Evolutionary conservation across 2,888 invertebrate genomes (phyloP).

Genomic region (Crematogaster levior): DNA sequence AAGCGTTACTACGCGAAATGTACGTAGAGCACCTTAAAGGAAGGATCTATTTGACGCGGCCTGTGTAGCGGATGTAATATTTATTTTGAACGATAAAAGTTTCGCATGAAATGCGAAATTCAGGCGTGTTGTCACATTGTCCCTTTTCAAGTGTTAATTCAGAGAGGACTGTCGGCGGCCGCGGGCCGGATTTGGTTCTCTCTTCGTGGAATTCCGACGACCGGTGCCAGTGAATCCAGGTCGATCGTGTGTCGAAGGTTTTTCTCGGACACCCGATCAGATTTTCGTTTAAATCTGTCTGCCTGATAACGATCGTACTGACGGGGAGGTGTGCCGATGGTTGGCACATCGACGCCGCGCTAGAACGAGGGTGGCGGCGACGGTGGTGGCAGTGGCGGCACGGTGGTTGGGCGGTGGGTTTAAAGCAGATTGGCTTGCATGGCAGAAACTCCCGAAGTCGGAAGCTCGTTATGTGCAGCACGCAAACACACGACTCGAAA

Average conservation of each 20-base stretch:
- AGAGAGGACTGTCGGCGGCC: background rate
- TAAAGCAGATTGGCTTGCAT: conserved; percentile 81
- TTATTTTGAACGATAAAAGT: conserved; percentile 25
- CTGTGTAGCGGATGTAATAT: background rate
- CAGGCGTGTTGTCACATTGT: background rate
- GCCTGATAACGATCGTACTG: conserved; percentile 71
- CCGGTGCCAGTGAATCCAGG: background rate
- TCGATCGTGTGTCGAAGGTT: conserved; percentile 8
- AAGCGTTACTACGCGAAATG: conserved; percentile 6
- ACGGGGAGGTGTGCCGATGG: conserved; percentile 55
- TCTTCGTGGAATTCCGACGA: background rate
- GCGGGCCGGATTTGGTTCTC: background rate
- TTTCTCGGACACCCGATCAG: conserved; percentile 53
- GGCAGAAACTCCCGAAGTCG: conserved; percentile 78
- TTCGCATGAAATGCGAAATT: background rate
- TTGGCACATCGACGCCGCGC: conserved; percentile 51
- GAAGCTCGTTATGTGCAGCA: conserved; percentile 84
- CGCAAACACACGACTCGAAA: conserved; percentile 84
- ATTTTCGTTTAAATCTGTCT: conserved; percentile 70
- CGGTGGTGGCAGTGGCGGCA: conserved; percentile 22
- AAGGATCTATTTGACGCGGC: conserved; percentile 24
- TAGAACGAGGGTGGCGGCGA: conserved; percentile 18
- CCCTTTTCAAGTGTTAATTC: background rate
- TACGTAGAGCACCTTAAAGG: conserved; percentile 9
- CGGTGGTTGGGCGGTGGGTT: conserved; percentile 61